A percentile compares a stretch with the other conserved stretches of the same genome.
Conservation (phyloP, 1,140 invertebrate genomes). For the Drosophila saltans region DNA sequence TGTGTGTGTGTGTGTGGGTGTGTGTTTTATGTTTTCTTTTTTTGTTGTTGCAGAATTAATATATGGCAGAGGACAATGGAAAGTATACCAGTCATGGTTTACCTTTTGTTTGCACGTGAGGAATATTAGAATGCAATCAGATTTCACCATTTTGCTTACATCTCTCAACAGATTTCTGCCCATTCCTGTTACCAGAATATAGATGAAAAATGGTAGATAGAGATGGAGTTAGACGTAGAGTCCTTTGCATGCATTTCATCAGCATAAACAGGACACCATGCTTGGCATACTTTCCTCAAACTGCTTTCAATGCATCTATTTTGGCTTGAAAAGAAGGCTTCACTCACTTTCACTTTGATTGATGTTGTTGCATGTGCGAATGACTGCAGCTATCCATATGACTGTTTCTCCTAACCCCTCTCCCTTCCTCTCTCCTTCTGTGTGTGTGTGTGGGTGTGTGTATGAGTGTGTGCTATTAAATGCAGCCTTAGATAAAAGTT, state of each 20-base stretch:
- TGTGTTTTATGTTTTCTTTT: neutral
- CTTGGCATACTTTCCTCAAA: slow-evolving; percentile 62
- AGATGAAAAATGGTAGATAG: neutral
- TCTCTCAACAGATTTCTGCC: slow-evolving; percentile 24
- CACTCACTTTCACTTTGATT: slow-evolving; percentile 68
- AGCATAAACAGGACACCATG: slow-evolving; percentile 51
- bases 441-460: slow-evolving; percentile 6
- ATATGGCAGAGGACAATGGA: slow-evolving; percentile 1
- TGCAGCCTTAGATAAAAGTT: slow-evolving; percentile 29
- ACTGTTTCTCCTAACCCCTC: neutral
- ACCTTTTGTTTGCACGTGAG: slow-evolving; percentile 28
- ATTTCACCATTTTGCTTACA: slow-evolving; percentile 17
- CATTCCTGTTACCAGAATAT: slow-evolving; percentile 12
- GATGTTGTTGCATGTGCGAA: slow-evolving; percentile 61
- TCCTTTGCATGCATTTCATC: slow-evolving; percentile 38
- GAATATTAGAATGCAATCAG: slow-evolving; percentile 63
- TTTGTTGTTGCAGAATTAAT: slow-evolving; percentile 36
- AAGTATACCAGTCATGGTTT: slow-evolving; percentile 20
- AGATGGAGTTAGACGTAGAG: neutral
- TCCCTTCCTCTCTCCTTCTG: neutral
- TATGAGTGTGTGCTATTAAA: slow-evolving; percentile 32
- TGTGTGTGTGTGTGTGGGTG: slow-evolving; percentile 27
- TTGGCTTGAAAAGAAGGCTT: slow-evolving; percentile 26
- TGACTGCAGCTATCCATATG: slow-evolving; percentile 38
- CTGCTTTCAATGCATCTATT: slow-evolving; percentile 62